A percentile compares a stretch with the other conserved stretches of the same genome.
Conservation (phyloP, 2,888 invertebrate genomes). For the Zele albiditarsus region DNA sequence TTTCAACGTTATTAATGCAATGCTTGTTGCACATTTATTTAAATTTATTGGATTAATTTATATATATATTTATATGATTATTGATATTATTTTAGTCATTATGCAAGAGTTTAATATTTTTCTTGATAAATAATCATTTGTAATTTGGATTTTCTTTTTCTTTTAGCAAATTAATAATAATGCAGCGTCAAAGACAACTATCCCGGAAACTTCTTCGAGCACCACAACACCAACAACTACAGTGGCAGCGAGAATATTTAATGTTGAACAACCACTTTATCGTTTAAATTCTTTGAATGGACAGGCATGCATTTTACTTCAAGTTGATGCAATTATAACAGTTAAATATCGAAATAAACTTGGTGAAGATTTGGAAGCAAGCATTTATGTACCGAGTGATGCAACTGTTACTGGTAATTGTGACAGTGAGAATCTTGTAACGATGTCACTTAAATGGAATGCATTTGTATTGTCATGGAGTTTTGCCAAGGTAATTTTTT, state of each 20-base stretch:
- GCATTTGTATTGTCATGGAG: slow-evolving; percentile 83
- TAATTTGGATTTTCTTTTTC: slow-evolving; percentile 9
- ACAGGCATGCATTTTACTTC: slow-evolving; percentile 85
- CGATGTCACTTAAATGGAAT: slow-evolving; percentile 83
- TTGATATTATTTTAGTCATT: not conserved
- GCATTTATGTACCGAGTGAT: slow-evolving; percentile 84
- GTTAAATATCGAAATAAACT: slow-evolving; percentile 82
- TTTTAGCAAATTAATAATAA: slow-evolving; percentile 56
- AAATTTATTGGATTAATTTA: not conserved
- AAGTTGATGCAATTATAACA: slow-evolving; percentile 82
- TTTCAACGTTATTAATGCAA: not conserved
- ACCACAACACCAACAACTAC: slow-evolving; percentile 63
- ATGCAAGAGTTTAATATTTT: not conserved
- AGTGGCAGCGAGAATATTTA: slow-evolving; percentile 73
- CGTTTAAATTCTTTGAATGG: slow-evolving; percentile 81
- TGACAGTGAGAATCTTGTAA: slow-evolving; percentile 82
- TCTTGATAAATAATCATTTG: not conserved
- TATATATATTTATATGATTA: not conserved
- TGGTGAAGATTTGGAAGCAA: slow-evolving; percentile 78
- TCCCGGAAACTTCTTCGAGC: slow-evolving; percentile 64
- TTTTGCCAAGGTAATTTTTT: slow-evolving; percentile 83
- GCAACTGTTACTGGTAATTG: slow-evolving; percentile 84
- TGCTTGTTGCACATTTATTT: not conserved
- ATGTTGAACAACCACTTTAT: slow-evolving; percentile 74
- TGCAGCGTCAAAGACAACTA: slow-evolving; percentile 73